Evolutionary conservation across 2,113 vertebrate species (phyloP), one percentile per base, ranked within the genome.

Genomic region (Bos javanicus): DNA sequence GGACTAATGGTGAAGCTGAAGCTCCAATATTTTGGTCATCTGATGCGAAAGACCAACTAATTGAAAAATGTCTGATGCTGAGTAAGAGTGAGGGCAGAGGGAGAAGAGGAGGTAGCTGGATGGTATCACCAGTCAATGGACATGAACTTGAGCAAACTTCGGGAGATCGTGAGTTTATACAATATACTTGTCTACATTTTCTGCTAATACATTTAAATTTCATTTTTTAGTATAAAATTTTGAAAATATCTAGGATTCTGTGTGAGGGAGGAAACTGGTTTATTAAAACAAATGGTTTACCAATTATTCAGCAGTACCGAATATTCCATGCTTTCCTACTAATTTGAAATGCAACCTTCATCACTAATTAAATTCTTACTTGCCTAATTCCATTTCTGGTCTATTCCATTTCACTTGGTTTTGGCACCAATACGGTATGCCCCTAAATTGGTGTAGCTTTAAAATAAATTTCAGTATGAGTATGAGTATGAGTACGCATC

Each of bases 301-400:
- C 48, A 84, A 39, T 56, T 89, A 94, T 84, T 80, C 15, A 5
- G 48, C 11, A 83, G 17, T 89, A 54, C 23, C 78, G 39, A 95
- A 25, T 26, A 62, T 7, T 67, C 16, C 50, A 83, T 90, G 52
- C 3, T 81, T 97, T 95, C 15, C 39, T 78, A 93, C 50, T 97
- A 97, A 90, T 95, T 56, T 92, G 81, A 98, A 98, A 92, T 56
- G 64, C 25, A 7, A 76, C 9, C 28, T 87, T 86, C 83, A 83
- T 94, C 57, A 87, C 12, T 71, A 95, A 84, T 59, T 39, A 88
- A 64, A 89, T 71, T 96, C 19, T 87, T 60, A 87, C 5, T 67
- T 60, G 19, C 59, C 59, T 86, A 30, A 85, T 95, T 94, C 30
- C 94, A 33, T 50, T 86, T 87, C 46, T 60, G 52, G n/a, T 76